phyloP scores from a whole-genome alignment of 1,140 invertebrate species.

The Nasonia giraulti region DNA sequence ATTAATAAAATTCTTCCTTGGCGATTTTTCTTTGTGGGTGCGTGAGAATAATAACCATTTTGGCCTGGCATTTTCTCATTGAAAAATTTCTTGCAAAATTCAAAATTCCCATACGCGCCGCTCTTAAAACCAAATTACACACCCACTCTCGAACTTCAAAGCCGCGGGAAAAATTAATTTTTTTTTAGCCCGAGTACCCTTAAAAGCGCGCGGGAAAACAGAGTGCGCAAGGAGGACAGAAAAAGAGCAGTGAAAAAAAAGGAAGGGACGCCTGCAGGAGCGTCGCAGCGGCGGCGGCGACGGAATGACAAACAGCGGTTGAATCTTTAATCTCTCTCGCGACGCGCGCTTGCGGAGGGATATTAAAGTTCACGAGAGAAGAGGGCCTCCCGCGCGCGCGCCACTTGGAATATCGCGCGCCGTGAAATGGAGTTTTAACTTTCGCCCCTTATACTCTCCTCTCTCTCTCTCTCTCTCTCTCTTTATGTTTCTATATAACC shows the following conservation, averaged over 20 bases:
- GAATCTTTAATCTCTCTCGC: slow-evolving; percentile 67
- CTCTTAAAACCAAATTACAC: background rate
- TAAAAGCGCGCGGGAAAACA: background rate
- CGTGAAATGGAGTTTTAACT: slow-evolving; percentile 62
- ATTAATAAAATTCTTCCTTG: background rate
- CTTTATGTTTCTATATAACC: slow-evolving; percentile 7
- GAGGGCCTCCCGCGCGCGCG: slow-evolving; percentile 47
- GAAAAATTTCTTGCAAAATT: background rate
- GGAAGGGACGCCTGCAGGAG: slow-evolving; percentile 2
- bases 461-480: slow-evolving; percentile 11
- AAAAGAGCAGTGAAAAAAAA: background rate
- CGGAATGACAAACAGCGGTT: slow-evolving; percentile 66
- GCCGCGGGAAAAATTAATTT: background rate
- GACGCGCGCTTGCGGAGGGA: slow-evolving; percentile 57
- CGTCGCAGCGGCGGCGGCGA: slow-evolving; percentile 53
- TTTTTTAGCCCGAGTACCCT: background rate
- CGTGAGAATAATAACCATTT: background rate
- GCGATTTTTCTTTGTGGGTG: background rate
- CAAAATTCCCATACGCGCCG: no score
- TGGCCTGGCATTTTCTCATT: background rate
- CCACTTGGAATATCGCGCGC: slow-evolving; percentile 59
- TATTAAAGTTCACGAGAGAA: slow-evolving; percentile 66
- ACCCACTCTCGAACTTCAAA: background rate
- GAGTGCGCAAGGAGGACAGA: background rate
- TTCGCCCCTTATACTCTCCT: slow-evolving; percentile 37